Percentiles rank a stretch among this genome's conserved stretches.
These are phyloP conservation scores for Oreochromis tanganicae DNA, from an alignment of 2,113 vertebrate species.

Conservation along the genomic window DNA sequence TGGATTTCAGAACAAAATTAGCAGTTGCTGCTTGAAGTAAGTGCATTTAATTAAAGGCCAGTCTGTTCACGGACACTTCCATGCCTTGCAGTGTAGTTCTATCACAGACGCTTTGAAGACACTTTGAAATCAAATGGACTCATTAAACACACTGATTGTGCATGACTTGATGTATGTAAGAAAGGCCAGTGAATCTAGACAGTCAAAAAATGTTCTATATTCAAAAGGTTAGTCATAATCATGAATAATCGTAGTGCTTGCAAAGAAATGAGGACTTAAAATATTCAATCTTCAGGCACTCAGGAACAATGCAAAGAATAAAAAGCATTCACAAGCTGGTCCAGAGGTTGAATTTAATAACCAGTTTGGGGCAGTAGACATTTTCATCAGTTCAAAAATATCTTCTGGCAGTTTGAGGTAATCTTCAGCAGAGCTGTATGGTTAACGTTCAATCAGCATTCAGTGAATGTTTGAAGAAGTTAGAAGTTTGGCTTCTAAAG, in stretches of 20 bases:
- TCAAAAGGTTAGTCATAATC: neutral
- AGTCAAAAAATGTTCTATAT: neutral
- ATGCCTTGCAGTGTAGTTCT: neutral
- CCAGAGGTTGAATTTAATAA: neutral
- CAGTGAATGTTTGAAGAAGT: neutral
- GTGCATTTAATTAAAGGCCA: slow-evolving; percentile 18
- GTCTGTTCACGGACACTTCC: neutral
- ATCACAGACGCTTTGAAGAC: neutral
- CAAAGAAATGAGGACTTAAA: neutral
- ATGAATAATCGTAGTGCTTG: neutral
- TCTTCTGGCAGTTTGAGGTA: neutral
- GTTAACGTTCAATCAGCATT: neutral
- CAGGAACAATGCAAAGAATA: neutral
- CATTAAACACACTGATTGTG: neutral
- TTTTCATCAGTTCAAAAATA: neutral
- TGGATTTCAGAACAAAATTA: slow-evolving; percentile 49
- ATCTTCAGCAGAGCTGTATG: neutral
- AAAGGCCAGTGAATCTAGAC: neutral
- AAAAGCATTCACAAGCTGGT: neutral
- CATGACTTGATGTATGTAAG: neutral
- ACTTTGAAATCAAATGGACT: neutral
- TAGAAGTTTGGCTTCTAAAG: neutral
- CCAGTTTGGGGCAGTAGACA: neutral
- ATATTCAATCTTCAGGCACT: neutral
- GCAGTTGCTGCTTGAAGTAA: slow-evolving; percentile 9